A percentile compares a stretch with the other conserved stretches of the same genome.
Evolutionary conservation across 2,797 vertebrate genomes (phyloP).

Genomic region (Oryzias dopingdopingensis): DNA sequence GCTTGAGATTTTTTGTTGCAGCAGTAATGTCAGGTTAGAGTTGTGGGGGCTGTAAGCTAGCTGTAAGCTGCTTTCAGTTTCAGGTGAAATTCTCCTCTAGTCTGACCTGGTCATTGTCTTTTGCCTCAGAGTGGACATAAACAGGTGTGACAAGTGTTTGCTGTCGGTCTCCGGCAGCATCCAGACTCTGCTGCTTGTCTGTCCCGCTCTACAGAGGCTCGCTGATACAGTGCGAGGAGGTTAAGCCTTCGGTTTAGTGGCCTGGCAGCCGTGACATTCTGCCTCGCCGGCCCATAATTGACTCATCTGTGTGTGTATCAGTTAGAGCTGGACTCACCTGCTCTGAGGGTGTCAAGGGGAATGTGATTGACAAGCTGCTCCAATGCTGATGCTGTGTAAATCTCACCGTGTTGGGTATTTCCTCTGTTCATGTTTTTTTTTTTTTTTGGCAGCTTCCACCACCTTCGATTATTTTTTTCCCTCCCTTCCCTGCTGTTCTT

Average conservation of each 20-base stretch:
- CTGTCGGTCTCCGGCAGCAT: slow-evolving; percentile 15
- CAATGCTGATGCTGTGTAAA: slow-evolving; percentile 43
- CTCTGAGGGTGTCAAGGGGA: slow-evolving; percentile 47
- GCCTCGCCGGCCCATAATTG: slow-evolving; percentile 64
- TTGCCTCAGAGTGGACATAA: neutral
- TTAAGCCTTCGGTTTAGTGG: slow-evolving; percentile 68
- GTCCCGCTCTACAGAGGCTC: slow-evolving; percentile 30
- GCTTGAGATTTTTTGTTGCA: too few species aligned
- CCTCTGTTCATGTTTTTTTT: slow-evolving; percentile 22
- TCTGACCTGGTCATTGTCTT: neutral
- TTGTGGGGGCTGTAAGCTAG: too few species aligned
- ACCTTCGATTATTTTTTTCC: slow-evolving; percentile 8
- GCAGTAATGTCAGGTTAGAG: too few species aligned
- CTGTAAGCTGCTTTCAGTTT: too few species aligned
- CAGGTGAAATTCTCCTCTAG: neutral
- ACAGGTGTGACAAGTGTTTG: neutral
- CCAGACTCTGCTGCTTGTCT: slow-evolving; percentile 1
- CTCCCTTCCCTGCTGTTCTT: slow-evolving; percentile 5
- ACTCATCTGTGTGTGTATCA: slow-evolving; percentile 64
- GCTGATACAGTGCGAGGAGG: slow-evolving; percentile 66
- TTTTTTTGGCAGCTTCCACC: slow-evolving; percentile 25
- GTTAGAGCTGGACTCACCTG: slow-evolving; percentile 64
- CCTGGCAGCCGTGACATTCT: slow-evolving; percentile 70
- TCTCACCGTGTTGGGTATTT: slow-evolving; percentile 24
- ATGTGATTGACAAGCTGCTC: slow-evolving; percentile 66